These are phyloP conservation scores for Eueremaeus valkanovi DNA, from an alignment of 2,888 invertebrate genomes.

Conservation along the genomic window DNA sequence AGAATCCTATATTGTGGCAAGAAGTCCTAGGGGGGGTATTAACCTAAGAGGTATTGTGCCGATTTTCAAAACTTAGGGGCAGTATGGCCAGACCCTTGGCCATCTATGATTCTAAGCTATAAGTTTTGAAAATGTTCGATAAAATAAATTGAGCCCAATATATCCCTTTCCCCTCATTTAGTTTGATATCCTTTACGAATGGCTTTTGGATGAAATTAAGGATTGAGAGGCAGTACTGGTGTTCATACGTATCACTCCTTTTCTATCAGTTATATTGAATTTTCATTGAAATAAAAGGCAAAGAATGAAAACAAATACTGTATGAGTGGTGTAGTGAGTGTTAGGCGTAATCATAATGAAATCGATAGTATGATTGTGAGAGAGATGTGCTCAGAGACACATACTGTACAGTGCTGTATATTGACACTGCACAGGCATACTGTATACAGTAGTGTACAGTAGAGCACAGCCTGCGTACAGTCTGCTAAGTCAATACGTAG, in stretches of 20 bases:
- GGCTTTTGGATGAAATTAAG: background rate
- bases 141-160: too few species aligned
- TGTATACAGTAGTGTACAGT: background rate
- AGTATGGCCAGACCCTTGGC: too few species aligned
- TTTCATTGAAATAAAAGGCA: background rate
- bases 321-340: background rate
- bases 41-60: too few species aligned
- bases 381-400: background rate
- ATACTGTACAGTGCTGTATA: too few species aligned
- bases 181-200: background rate
- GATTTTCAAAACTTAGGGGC: too few species aligned
- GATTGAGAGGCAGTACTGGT: background rate
- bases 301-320: background rate
- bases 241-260: too few species aligned
- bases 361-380: slow-evolving; percentile 13
- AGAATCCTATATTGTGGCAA: too few species aligned
- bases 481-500: slow-evolving; percentile 3
- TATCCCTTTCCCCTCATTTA: background rate
- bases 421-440: too few species aligned
- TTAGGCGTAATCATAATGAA: background rate
- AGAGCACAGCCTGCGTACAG: background rate
- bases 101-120: too few species aligned
- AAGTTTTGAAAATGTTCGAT: too few species aligned
- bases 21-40: too few species aligned
- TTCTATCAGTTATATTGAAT: slow-evolving; percentile 13